Percentiles rank a stretch among this genome's conserved stretches.
Conservation (phyloP, 1,140 invertebrate species). For the Caenorhabditis inopinata region DNA sequence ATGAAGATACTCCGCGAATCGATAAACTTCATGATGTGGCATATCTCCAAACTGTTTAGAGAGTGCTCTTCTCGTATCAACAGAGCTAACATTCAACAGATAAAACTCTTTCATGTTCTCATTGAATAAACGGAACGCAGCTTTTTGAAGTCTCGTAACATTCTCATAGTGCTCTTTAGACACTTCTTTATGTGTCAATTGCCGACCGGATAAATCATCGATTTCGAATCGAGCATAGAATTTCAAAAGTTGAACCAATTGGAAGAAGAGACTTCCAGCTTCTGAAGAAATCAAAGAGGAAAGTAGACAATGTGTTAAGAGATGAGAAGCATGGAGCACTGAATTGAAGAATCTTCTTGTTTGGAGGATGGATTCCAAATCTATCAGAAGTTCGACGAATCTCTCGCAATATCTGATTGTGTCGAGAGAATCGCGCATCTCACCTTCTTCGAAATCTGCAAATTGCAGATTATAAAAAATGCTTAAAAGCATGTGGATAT, state of each 20-base stretch:
- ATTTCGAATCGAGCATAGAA: conserved; percentile 98
- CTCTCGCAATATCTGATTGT: conserved; percentile 85
- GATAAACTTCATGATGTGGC: conserved; percentile 78
- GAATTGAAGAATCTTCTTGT: conserved; percentile 96
- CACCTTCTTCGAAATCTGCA: background rate
- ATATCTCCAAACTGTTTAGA: conserved; percentile 81
- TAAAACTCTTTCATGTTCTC: conserved; percentile 75
- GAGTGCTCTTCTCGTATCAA: conserved; percentile 83
- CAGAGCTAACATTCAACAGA: conserved; percentile 86
- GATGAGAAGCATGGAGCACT: conserved; percentile 88
- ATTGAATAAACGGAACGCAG: conserved; percentile 83
- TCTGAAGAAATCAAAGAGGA: conserved; percentile 69
- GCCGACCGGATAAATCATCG: conserved; percentile 90
- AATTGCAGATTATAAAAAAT: background rate
- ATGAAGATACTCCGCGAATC: conserved; percentile 80
- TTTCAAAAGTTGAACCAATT: conserved; percentile 87
- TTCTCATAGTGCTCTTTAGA: conserved; percentile 76
- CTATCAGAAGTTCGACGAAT: conserved; percentile 92
- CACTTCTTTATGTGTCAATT: conserved; percentile 83
- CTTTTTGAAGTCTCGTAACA: conserved; percentile 74
- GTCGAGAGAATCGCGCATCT: conserved; percentile 62
- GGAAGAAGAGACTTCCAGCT: conserved; percentile 84
- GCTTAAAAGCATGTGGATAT: background rate
- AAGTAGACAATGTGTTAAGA: conserved; percentile 84
- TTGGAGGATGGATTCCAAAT: conserved; percentile 88